Conservation (phyloP, 2,888 invertebrate genomes). For the Sphaerophoria taeniata region DNA sequence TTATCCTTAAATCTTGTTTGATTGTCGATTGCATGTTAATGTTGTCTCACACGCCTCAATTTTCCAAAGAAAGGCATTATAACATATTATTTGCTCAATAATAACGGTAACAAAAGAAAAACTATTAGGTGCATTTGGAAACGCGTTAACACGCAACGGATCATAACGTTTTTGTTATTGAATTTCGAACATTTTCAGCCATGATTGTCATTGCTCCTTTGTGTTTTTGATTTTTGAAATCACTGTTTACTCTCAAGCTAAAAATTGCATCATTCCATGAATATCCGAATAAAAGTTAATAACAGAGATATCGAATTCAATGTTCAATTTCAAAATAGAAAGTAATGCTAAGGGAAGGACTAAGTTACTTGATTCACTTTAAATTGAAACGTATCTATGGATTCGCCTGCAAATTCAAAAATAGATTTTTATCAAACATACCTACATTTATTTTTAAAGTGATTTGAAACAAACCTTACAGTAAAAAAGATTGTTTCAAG, state of each 20-base stretch:
- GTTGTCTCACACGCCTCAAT: constrained; percentile 8
- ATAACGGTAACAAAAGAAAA: not conserved
- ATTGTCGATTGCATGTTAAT: constrained; percentile 25
- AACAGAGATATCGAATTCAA: not conserved
- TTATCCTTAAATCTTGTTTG: not conserved
- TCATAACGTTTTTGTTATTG: not conserved
- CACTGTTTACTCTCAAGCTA: not conserved
- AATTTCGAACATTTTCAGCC: not conserved
- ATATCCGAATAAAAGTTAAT: not conserved
- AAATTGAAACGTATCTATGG: no score
- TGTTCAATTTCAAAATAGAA: no score
- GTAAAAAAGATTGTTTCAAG: no score
- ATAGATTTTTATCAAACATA: no score
- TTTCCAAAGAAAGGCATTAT: not conserved
- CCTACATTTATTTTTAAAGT: no score
- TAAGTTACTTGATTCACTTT: no score
- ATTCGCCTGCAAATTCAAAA: no score
- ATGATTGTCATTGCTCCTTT: not conserved
- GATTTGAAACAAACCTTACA: no score
- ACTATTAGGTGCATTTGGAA: constrained; percentile 21
- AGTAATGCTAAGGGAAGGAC: no score
- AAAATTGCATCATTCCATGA: not conserved
- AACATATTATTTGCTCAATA: not conserved
- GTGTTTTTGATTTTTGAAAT: not conserved
- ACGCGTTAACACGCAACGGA: constrained; percentile 5